Conservation (phyloP, 92 coral and sea anemone genomes). For the Palythoa heliodiscus region DNA sequence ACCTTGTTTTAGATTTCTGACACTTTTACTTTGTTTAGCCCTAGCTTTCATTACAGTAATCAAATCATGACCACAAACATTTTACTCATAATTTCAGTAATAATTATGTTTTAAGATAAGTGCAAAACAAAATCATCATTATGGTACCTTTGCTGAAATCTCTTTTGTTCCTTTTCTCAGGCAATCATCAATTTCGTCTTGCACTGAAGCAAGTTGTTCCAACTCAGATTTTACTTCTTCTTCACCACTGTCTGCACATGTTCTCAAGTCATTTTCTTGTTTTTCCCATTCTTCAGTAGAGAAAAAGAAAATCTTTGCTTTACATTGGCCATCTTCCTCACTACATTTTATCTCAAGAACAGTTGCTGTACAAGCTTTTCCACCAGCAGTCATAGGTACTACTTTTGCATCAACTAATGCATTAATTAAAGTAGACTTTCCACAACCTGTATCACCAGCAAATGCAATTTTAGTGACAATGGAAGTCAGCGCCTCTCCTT, state of each 20-base stretch:
- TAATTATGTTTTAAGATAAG: too few species aligned
- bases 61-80: too few species aligned
- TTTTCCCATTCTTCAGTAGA: background rate
- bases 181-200: background rate
- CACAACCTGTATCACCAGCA: slow-evolving; percentile 21
- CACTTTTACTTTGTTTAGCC: too few species aligned
- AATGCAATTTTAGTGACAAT: background rate
- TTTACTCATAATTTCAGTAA: too few species aligned
- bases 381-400: slow-evolving; percentile 11
- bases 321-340: slow-evolving; percentile 1
- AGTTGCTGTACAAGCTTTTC: slow-evolving; percentile 21
- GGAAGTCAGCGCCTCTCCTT: background rate
- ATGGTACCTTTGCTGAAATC: background rate
- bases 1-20: too few species aligned
- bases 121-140: too few species aligned
- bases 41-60: too few species aligned
- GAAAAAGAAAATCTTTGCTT: slow-evolving; percentile 17
- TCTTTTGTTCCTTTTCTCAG: background rate
- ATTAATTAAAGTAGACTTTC: slow-evolving; percentile 17
- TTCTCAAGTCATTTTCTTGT: background rate
- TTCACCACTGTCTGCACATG: background rate
- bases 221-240: background rate
- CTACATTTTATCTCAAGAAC: slow-evolving; percentile 8
- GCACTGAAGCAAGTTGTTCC: background rate
- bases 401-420: slow-evolving; percentile 16